Evolutionary conservation across 2,113 vertebrate species (phyloP).

Genomic region (Balaeniceps rex): DNA sequence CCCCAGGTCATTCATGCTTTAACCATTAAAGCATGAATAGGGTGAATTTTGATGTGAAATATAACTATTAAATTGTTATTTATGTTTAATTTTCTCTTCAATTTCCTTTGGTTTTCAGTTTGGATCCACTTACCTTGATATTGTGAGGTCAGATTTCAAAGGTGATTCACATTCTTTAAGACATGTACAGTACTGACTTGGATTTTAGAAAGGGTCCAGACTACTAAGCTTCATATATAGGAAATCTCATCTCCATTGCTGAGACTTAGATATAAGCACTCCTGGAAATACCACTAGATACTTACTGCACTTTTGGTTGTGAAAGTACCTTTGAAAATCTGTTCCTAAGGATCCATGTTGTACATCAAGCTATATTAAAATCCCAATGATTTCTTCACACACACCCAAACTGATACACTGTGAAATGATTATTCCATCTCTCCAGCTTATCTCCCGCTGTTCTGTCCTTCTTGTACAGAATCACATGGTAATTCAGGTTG

Average conservation of each 20-base stretch:
- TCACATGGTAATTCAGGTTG: not conserved
- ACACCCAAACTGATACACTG: not conserved
- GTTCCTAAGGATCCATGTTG: not conserved
- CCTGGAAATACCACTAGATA: not conserved
- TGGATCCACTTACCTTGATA: not conserved
- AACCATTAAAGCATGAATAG: not conserved
- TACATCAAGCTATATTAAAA: not conserved
- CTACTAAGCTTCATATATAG: not conserved
- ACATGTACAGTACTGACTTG: not conserved
- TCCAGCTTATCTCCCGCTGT: not conserved
- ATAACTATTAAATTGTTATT: not conserved
- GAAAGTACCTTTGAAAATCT: not conserved
- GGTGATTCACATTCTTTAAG: not conserved
- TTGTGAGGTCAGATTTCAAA: not conserved
- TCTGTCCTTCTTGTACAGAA: not conserved
- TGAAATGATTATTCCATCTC: not conserved
- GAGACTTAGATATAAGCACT: not conserved
- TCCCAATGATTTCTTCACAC: not conserved
- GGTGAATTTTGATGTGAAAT: not conserved
- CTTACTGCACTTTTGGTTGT: not conserved
- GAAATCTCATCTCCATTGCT: not conserved
- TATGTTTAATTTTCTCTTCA: not conserved
- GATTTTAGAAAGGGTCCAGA: not conserved
- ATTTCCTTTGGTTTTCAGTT: not conserved
- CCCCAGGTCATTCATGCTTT: too few species aligned